Evolutionary conservation across 2,797 vertebrate species (phyloP).

Genomic region (Mareca penelope): DNA sequence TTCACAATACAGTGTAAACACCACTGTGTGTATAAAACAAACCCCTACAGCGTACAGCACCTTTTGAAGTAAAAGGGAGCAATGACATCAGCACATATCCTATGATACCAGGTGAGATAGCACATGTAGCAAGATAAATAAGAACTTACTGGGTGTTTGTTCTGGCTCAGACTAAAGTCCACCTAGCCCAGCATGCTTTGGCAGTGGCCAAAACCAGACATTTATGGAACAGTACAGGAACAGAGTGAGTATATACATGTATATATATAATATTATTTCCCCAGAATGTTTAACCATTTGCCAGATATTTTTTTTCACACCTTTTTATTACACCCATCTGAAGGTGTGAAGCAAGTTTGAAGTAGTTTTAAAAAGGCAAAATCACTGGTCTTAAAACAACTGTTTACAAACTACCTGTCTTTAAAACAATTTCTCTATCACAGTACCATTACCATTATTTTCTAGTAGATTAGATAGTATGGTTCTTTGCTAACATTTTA

Average conservation of each 20-base stretch:
- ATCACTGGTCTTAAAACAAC: not conserved
- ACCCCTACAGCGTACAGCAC: accelerated
- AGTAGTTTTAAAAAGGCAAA: not conserved
- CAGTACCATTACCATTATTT: not conserved
- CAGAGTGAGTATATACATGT: not conserved
- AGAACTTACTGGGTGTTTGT: not conserved
- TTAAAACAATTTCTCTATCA: not conserved
- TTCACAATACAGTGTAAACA: not conserved
- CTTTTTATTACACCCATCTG: no score
- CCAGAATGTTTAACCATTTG: not conserved
- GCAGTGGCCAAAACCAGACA: not conserved
- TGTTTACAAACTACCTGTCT: not conserved
- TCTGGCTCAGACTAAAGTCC: not conserved
- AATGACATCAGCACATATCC: not conserved
- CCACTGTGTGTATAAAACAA: not conserved
- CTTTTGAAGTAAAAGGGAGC: not conserved
- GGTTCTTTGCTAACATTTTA: not conserved
- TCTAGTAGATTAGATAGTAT: not conserved
- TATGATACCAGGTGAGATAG: not conserved
- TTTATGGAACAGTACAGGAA: not conserved
- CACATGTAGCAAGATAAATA: not conserved
- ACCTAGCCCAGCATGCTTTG: not conserved
- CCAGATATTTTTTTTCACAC: not conserved
- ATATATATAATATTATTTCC: not conserved
- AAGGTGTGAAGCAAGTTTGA: not conserved